Conservation (phyloP, 2,113 vertebrate genomes). For the Sylvicapra grimmia region DNA sequence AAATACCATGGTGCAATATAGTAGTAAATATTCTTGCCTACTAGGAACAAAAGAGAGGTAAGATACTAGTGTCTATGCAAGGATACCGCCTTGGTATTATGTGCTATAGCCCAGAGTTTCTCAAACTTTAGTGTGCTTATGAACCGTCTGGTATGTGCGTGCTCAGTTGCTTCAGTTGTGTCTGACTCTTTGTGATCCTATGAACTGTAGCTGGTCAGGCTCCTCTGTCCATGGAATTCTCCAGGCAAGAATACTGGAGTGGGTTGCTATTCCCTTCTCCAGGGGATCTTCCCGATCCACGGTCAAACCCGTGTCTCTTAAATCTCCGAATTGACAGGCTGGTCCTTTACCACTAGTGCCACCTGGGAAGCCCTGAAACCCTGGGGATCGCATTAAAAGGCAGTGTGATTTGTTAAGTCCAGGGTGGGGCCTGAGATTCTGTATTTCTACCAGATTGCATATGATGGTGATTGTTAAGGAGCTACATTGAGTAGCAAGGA, state of each 20-base stretch:
- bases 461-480: not conserved
- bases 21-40: not conserved
- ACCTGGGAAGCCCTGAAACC: not conserved
- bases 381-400: slow-evolving; percentile 30
- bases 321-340: not conserved
- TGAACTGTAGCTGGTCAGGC: not conserved
- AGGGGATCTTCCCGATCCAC: not conserved
- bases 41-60: not conserved
- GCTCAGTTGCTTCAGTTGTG: not conserved
- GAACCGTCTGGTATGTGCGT: not conserved
- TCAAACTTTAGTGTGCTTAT: not conserved
- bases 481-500: not conserved
- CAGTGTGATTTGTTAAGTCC: not conserved
- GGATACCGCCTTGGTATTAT: not conserved
- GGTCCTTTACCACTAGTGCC: not conserved
- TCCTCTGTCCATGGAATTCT: not conserved
- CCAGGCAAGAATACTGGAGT: not conserved
- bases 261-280: not conserved
- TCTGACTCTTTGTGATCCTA: not conserved
- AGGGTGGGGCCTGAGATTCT: not conserved
- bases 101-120: not conserved
- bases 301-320: not conserved
- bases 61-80: not conserved
- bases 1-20: not conserved
- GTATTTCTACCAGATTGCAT: not conserved